Evolutionary conservation across 2,797 vertebrate species (phyloP).

Genomic region (Holocentrus rufus): DNA sequence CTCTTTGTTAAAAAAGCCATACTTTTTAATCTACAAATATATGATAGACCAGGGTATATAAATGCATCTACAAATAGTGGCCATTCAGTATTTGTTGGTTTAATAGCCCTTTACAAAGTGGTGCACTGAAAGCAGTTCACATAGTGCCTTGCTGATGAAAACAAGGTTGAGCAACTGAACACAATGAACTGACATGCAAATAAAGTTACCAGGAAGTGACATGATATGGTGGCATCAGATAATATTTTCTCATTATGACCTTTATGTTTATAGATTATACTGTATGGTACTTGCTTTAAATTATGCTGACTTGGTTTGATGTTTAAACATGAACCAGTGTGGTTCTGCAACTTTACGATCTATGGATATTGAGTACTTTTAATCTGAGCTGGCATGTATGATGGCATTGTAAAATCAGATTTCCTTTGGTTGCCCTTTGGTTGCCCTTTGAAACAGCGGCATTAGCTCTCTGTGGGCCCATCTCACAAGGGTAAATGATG

Average conservation of each 20-base stretch:
- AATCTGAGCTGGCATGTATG: slow-evolving; percentile 47
- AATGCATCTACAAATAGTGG: slow-evolving; percentile 57
- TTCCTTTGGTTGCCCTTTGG: slow-evolving; percentile 59
- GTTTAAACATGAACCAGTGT: slow-evolving; percentile 44
- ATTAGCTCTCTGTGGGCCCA: slow-evolving; percentile 54
- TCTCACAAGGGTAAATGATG: slow-evolving; percentile 69
- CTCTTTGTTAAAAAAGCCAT: slow-evolving; percentile 80
- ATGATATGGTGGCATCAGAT: slow-evolving; percentile 66
- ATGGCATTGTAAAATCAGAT: slow-evolving; percentile 52
- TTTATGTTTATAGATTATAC: slow-evolving; percentile 72
- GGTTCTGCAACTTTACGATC: slow-evolving; percentile 54
- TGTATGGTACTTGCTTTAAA: slow-evolving; percentile 77
- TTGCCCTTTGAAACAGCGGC: slow-evolving; percentile 65
- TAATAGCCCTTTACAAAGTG: slow-evolving; percentile 66
- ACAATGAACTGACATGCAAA: slow-evolving; percentile 53
- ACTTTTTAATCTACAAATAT: slow-evolving; percentile 69
- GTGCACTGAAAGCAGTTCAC: slow-evolving; percentile 77
- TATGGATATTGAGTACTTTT: slow-evolving; percentile 51
- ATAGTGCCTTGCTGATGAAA: slow-evolving; percentile 76
- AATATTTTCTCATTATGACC: slow-evolving; percentile 67
- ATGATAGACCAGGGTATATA: slow-evolving; percentile 65
- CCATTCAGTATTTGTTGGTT: slow-evolving; percentile 71
- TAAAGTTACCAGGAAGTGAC: slow-evolving; percentile 61
- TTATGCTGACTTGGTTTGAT: slow-evolving; percentile 66
- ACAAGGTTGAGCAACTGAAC: slow-evolving; percentile 55